A percentile compares a stretch with the other conserved stretches of the same genome.
phyloP scores from a whole-genome alignment of 2,797 vertebrate species.

The Selene dorsalis region DNA sequence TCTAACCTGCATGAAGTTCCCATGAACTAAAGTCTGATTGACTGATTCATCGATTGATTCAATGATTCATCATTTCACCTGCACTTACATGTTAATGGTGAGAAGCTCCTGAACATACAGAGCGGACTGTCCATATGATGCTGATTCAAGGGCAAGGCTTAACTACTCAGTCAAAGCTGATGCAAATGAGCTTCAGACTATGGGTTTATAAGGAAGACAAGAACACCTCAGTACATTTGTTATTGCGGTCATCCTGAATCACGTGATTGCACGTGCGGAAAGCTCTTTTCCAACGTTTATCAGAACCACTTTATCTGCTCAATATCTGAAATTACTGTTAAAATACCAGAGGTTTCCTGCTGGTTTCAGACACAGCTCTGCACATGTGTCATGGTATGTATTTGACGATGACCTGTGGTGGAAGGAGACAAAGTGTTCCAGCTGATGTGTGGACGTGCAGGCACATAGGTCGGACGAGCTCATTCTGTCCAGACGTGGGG shows the following conservation, averaged over 20 bases:
- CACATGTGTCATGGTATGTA: not conserved
- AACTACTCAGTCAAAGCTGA: not conserved
- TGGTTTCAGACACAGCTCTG: no score
- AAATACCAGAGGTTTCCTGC: not conserved
- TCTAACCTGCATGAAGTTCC: no score
- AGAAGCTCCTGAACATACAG: not conserved
- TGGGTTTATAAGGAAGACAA: no score
- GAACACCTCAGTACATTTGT: no score
- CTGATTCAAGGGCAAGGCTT: not conserved
- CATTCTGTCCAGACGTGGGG: conserved; percentile 26
- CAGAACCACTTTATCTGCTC: no score
- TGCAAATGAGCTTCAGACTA: not conserved
- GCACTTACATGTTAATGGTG: not conserved
- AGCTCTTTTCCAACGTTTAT: no score
- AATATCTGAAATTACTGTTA: no score
- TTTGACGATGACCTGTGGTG: not conserved
- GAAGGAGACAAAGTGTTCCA: conserved; percentile 13
- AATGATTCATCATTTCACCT: not conserved
- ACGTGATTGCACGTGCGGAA: no score
- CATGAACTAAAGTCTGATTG: no score
- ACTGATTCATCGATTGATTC: no score
- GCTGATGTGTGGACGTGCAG: not conserved
- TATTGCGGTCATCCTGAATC: no score
- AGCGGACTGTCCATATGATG: not conserved
- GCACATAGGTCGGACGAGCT: conserved; percentile 38